These are phyloP conservation scores for Coregonus sp. DNA, from an alignment of 2,797 vertebrate genomes.

Conservation along the genomic window DNA sequence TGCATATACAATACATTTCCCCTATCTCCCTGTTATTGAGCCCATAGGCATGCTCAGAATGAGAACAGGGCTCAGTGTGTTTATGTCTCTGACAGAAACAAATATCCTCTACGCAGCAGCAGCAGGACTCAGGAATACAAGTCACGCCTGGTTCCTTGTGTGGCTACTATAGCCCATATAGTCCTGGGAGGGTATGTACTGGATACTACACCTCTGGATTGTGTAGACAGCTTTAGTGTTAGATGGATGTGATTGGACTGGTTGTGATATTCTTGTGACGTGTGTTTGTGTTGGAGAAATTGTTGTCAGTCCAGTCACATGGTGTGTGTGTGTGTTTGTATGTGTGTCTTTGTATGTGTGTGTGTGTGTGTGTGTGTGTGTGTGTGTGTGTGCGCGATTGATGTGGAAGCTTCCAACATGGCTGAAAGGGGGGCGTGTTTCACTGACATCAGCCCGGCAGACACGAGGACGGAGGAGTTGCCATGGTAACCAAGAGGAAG, in stretches of 20 bases:
- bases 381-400: not conserved
- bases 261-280: not conserved
- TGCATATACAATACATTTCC: not conserved
- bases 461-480: not conserved
- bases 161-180: not conserved
- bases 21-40: not conserved
- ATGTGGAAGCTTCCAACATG: not conserved
- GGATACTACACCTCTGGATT: not conserved
- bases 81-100: constrained; percentile 1
- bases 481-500: constrained; percentile 14
- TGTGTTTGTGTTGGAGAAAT: not conserved
- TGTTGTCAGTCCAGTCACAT: not conserved
- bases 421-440: not conserved
- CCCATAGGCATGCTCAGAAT: not conserved
- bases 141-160: not conserved
- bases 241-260: not conserved
- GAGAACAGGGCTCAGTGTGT: not conserved
- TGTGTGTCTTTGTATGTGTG: too few species aligned
- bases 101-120: not conserved
- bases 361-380: not conserved
- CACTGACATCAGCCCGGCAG: not conserved
- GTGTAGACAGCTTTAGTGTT: not conserved
- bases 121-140: not conserved
- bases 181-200: not conserved
- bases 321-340: not conserved